Evolutionary conservation across 2,888 invertebrate genomes (phyloP).

Genomic region (Cephus rjabovi): DNA sequence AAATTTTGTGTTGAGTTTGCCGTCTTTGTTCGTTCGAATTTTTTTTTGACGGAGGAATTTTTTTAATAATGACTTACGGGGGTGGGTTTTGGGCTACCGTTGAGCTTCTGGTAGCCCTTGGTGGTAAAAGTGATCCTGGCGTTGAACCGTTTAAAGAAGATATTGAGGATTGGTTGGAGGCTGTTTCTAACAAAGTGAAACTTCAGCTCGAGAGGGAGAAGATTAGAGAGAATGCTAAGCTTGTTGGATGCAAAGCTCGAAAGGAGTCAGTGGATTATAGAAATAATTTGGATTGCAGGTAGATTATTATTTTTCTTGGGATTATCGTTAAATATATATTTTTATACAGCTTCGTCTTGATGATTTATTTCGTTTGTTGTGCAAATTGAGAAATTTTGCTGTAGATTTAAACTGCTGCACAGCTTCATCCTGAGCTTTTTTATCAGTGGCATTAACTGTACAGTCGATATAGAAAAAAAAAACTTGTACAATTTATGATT

Average conservation of each 20-base stretch:
- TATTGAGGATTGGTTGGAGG: conserved; percentile 53
- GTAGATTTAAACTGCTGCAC: background rate
- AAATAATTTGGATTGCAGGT: conserved; percentile 35
- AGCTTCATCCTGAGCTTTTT: background rate
- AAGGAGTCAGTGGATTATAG: conserved; percentile 22
- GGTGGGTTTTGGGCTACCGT: conserved; percentile 76
- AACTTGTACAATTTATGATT: background rate
- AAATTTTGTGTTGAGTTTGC: background rate
- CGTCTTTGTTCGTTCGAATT: background rate
- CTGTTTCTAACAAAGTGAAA: conserved; percentile 40
- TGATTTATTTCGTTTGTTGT: background rate
- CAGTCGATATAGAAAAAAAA: background rate
- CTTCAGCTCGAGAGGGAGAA: conserved; percentile 27
- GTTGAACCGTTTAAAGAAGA: conserved; percentile 42
- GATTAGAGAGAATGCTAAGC: conserved; percentile 20
- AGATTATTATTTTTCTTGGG: background rate
- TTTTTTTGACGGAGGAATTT: background rate
- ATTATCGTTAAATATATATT: background rate
- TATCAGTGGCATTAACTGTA: background rate
- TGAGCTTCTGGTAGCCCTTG: conserved; percentile 66
- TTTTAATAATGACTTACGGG: conserved; percentile 51
- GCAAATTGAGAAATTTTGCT: background rate
- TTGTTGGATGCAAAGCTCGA: conserved; percentile 2
- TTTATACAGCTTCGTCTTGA: background rate
- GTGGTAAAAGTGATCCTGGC: conserved; percentile 21